Percentiles rank a stretch among this genome's conserved stretches.
Evolutionary conservation across 1,140 invertebrate genomes (phyloP).

Genomic region (Drosophila pseudoananassae): DNA sequence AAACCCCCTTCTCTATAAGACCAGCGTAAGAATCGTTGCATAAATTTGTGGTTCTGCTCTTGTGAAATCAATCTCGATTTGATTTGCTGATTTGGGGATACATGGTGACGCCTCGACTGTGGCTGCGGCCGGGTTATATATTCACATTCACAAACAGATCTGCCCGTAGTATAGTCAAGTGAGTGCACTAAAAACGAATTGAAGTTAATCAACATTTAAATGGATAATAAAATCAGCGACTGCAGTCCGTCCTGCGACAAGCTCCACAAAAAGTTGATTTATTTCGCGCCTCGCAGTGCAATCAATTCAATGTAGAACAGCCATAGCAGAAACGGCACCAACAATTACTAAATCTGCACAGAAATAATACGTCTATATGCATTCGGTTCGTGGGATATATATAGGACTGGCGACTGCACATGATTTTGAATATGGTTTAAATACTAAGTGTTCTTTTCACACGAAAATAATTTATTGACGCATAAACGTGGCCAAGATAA

Average conservation of each 20-base stretch:
- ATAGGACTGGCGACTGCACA: conserved; percentile 19
- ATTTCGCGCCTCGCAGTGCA: conserved; percentile 37
- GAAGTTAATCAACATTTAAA: conserved; percentile 81
- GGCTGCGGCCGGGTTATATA: conserved; percentile 27
- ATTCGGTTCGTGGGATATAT: conserved; percentile 14
- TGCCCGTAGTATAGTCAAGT: conserved; percentile 34
- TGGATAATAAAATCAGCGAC: conserved; percentile 71
- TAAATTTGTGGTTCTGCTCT: conserved; percentile 55
- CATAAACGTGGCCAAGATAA: conserved; percentile 69
- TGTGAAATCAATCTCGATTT: conserved; percentile 73
- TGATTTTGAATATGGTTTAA: conserved; percentile 33
- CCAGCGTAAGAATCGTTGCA: conserved; percentile 40
- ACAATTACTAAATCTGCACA: conserved; percentile 37
- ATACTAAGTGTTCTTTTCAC: conserved; percentile 55
- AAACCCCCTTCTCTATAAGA: conserved; percentile 4
- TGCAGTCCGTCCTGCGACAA: conserved; percentile 40
- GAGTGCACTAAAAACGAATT: conserved; percentile 72
- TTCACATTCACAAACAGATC: conserved; percentile 9
- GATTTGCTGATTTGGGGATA: conserved; percentile 70
- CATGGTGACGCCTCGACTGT: conserved; percentile 26
- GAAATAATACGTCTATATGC: conserved; percentile 7
- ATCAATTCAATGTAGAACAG: conserved; percentile 45
- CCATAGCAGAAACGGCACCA: conserved; percentile 25
- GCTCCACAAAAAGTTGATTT: conserved; percentile 52
- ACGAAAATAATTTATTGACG: conserved; percentile 75